phyloP scores from a whole-genome alignment of 2,113 vertebrate genomes.

The Spea bombifrons region DNA sequence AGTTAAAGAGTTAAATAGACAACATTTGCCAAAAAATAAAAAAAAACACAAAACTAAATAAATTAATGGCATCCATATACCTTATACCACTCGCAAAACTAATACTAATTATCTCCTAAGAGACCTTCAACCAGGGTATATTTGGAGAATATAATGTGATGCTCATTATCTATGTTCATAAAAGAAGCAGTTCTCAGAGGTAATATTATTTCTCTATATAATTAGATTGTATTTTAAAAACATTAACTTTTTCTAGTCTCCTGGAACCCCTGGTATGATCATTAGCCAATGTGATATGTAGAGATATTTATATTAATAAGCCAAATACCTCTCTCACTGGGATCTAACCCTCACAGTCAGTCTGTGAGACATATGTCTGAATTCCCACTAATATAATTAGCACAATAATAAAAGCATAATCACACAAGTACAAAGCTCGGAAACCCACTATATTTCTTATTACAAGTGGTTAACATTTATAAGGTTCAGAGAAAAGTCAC shows the following conservation, averaged over 20 bases:
- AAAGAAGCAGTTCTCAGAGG: background rate
- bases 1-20: background rate
- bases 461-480: conserved; percentile 6
- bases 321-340: conserved; percentile 1
- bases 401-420: conserved; percentile 1
- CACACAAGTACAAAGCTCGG: background rate
- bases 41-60: background rate
- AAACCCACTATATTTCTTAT: background rate
- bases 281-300: background rate
- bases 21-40: background rate
- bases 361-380: background rate
- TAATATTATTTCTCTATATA: background rate
- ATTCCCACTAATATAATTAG: conserved; percentile 6
- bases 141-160: background rate
- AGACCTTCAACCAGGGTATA: background rate
- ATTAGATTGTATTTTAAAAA: conserved; percentile 6
- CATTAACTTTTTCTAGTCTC: conserved; percentile 1
- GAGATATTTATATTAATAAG: conserved; percentile 2
- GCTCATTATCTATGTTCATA: background rate
- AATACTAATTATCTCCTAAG: background rate
- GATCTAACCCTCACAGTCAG: conserved; percentile 4
- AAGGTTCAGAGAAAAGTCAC: background rate
- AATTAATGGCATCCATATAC: background rate
- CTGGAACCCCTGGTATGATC: background rate
- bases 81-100: background rate